Percentiles rank a stretch among this genome's conserved stretches.
Conservation (phyloP, 2,113 vertebrate species). For the Laticauda laticaudata region DNA sequence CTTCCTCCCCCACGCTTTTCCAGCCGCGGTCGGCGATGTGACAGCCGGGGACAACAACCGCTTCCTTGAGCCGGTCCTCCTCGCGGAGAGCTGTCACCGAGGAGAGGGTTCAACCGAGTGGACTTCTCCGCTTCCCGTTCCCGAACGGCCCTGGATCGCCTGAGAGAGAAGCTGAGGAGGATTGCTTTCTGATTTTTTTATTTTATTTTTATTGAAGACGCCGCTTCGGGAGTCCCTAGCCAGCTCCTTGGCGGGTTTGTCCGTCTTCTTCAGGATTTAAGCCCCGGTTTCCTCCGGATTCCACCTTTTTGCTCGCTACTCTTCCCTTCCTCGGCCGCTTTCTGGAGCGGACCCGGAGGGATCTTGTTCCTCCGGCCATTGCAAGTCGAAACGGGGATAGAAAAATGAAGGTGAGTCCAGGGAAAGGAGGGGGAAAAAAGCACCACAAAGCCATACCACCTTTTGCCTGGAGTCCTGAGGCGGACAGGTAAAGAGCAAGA, state of each 20-base stretch:
- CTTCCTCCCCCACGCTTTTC: not conserved
- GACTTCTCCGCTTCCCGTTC: conserved; percentile 19
- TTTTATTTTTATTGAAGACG: not conserved
- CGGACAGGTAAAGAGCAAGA: not conserved
- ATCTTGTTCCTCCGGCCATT: conserved; percentile 56
- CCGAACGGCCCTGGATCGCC: not conserved
- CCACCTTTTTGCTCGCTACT: not conserved
- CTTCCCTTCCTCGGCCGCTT: not conserved
- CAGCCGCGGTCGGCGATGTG: conserved; percentile 54
- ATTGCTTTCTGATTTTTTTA: not conserved
- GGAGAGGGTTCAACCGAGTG: conserved; percentile 18
- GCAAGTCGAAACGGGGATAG: conserved; percentile 64
- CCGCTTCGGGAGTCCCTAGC: not conserved
- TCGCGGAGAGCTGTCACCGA: conserved; percentile 52
- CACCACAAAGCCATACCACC: not conserved
- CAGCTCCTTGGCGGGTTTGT: not conserved
- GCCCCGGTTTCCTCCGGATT: conserved; percentile 44
- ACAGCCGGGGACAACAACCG: conserved; percentile 38
- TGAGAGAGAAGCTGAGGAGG: not conserved
- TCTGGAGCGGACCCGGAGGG: conserved; percentile 44
- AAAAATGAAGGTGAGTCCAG: conserved; percentile 69
- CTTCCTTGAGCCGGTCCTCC: conserved; percentile 28
- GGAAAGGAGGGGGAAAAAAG: conserved; percentile 25
- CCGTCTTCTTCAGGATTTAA: conserved; percentile 20
- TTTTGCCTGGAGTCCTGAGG: conserved; percentile 25